These are phyloP conservation scores for Oncorhynchus gorbuscha DNA, from an alignment of 2,113 vertebrate species.

Conservation along the genomic window DNA sequence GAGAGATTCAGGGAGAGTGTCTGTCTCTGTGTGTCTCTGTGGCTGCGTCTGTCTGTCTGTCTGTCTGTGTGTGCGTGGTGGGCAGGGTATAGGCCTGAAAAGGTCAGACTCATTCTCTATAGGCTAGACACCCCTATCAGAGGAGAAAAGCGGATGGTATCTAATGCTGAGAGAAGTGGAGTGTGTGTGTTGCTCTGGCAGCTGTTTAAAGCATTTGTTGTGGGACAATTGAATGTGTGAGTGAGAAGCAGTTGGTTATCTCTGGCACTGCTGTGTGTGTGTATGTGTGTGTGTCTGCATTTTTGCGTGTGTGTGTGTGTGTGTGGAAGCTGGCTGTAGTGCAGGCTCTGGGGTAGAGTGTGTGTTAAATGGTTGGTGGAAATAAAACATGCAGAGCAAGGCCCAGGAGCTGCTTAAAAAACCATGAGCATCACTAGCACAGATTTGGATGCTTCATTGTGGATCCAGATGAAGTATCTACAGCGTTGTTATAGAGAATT, in stretches of 20 bases:
- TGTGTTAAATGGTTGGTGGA: slow-evolving; percentile 39
- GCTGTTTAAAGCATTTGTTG: neutral
- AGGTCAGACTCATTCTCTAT: slow-evolving; percentile 19
- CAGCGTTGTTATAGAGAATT: neutral
- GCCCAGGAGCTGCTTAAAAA: slow-evolving; percentile 43
- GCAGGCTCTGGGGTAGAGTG: neutral
- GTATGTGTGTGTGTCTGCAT: neutral
- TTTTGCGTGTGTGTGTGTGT: neutral
- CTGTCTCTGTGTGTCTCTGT: too few species aligned
- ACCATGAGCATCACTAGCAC: slow-evolving; percentile 47
- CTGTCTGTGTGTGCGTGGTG: neutral
- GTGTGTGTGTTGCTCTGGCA: slow-evolving; percentile 8
- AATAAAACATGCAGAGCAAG: slow-evolving; percentile 43
- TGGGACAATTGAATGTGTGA: neutral
- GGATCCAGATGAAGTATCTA: neutral
- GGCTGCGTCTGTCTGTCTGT: too few species aligned
- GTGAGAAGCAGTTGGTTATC: neutral
- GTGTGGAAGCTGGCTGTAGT: neutral
- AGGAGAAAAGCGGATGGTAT: neutral
- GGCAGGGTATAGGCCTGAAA: slow-evolving; percentile 25
- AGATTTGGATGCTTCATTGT: slow-evolving; percentile 8
- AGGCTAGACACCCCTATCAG: neutral
- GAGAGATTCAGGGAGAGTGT: slow-evolving; percentile 1
- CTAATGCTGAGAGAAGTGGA: neutral
- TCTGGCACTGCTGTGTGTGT: neutral